Conservation (phyloP, 2,113 vertebrate genomes). For the Calonectris borealis region DNA sequence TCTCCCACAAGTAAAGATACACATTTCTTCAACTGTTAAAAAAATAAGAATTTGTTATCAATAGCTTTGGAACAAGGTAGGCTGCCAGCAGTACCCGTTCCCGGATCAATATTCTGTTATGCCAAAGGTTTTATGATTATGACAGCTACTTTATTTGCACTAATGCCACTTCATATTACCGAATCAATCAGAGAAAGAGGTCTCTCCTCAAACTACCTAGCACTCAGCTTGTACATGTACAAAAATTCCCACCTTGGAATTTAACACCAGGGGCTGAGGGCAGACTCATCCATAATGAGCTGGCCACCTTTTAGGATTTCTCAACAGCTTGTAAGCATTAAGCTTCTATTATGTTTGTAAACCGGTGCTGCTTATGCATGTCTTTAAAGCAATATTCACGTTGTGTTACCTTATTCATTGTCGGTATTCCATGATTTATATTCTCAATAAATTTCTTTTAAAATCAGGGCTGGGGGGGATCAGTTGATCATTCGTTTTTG, state of each 20-base stretch:
- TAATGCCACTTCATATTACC: background rate
- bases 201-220: background rate
- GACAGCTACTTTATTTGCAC: background rate
- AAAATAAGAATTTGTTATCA: background rate
- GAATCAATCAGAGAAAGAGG: background rate
- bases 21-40: background rate
- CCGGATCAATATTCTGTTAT: background rate
- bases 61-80: background rate
- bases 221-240: background rate
- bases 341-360: background rate
- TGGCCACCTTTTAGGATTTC: background rate
- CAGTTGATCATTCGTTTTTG: background rate
- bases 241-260: background rate
- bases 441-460: background rate
- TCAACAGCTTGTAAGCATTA: background rate
- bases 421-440: too few relatives aligned
- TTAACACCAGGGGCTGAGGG: background rate
- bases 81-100: background rate
- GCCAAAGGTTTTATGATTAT: background rate
- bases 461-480: rapidly evolving
- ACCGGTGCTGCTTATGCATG: rapidly evolving
- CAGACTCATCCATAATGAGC: background rate
- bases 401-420: background rate
- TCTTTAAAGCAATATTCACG: background rate
- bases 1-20: background rate